A percentile compares a stretch with the other conserved stretches of the same genome.
Evolutionary conservation across 2,888 invertebrate genomes (phyloP).

Genomic region (Drosophila buzzatii): DNA sequence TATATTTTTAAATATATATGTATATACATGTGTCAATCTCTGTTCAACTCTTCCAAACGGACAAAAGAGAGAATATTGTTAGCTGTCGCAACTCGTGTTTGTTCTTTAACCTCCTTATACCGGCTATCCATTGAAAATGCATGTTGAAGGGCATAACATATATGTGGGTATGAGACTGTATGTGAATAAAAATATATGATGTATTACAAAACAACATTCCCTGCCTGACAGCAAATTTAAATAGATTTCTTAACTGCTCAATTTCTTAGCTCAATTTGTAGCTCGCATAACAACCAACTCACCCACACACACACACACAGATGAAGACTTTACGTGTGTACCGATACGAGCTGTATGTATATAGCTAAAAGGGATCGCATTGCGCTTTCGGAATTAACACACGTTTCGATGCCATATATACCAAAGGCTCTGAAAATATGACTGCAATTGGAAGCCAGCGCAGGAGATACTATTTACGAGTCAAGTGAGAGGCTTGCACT

Average conservation of each 20-base stretch:
- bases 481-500: slow-evolving; percentile 1
- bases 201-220: no score
- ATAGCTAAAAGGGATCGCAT: neutral
- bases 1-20: no score
- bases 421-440: neutral
- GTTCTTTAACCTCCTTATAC: neutral
- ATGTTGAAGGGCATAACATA: neutral
- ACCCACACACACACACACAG: neutral
- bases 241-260: neutral
- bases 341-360: neutral
- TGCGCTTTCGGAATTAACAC: neutral
- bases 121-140: neutral
- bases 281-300: no score
- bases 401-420: slow-evolving; percentile 6
- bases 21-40: neutral
- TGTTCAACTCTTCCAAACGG: neutral
- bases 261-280: neutral
- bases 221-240: neutral
- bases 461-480: slow-evolving; percentile 4
- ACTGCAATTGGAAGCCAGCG: neutral
- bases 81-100: neutral
- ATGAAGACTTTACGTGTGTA: neutral
- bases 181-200: neutral
- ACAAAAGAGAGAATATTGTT: neutral
- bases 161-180: neutral